Base-by-base conservation (phyloP, 2,113 vertebrate species). In the Ahaetulla prasina region DNA sequence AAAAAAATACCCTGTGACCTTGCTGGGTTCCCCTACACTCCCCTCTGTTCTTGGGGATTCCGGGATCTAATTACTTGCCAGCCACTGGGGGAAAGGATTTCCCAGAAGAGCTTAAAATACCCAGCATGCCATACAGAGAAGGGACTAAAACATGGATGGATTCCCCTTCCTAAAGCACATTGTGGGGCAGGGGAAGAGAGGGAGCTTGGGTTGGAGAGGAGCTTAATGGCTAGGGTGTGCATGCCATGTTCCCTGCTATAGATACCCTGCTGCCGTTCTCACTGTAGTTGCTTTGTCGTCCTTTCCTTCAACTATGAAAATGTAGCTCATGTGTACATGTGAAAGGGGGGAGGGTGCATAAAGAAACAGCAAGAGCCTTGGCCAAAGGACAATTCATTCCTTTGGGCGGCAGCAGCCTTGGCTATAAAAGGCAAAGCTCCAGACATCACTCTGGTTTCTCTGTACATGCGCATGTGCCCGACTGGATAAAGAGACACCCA, bases 51-150 rank as follows among this genome's bases (percentile, higher is more conserved):
- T 91, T 20, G 90, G 90, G 90, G 87, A 91, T 91, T 91, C 93
- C 90, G 9, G 93, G 90, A 91, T 93, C 93, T 63, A 47, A 74
- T 93, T 93, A 63, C 93, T 92, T 92, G 88, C 87, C 89, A 52
- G 93, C n/a, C 87, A 50, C 87, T 47, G 74, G 90, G 92, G 87
- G 68, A 84, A 92, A 92, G 92, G 92, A 91, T 91, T 93, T 93
- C 92, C 92, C 92, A 93, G 92, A 93, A 93, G 68, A 52, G 90
- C 93, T 93, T 93, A 91, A 93, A 93, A 93, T 93, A 91, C 90
- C 74, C 90, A 85, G 54, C 87, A 85, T 93, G 87, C 93, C 90
- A 90, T 63, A 63, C 92, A 92, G 35, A 84, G 90, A 50, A 89
- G 87, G 87, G 87, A 47, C 49, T 52, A 47, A 23, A 39, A 74